Conservation (phyloP, 2,888 invertebrate species). For the Watsonalla cultraria region DNA sequence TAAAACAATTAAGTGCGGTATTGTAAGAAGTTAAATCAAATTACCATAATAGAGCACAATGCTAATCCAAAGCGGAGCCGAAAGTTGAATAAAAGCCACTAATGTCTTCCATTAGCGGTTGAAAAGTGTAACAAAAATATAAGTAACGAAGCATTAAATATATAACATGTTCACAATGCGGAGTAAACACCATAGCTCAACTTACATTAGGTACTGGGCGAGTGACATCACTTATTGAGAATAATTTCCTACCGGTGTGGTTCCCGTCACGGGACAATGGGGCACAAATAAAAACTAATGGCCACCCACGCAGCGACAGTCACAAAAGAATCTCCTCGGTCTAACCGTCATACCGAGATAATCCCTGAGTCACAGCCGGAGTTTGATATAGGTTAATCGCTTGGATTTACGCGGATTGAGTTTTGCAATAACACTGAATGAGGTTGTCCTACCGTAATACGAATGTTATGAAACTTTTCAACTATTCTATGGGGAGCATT, state of each 20-base stretch:
- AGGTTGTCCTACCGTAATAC: slow-evolving; percentile 38
- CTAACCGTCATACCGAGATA: slow-evolving; percentile 47
- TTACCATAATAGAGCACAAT: background rate
- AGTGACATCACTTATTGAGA: slow-evolving; percentile 49
- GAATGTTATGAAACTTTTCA: slow-evolving; percentile 40
- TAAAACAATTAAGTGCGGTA: background rate
- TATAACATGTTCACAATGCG: slow-evolving; percentile 32
- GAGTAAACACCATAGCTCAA: slow-evolving; percentile 31
- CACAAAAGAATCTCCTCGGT: slow-evolving; percentile 47
- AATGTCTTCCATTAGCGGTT: slow-evolving; percentile 37
- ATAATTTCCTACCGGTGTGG: slow-evolving; percentile 52
- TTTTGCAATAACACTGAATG: slow-evolving; percentile 52
- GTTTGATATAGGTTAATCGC: slow-evolving; percentile 56
- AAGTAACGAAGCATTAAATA: slow-evolving; percentile 10
- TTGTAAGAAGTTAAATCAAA: background rate
- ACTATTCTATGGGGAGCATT: slow-evolving; percentile 21
- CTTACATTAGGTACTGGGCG: slow-evolving; percentile 34
- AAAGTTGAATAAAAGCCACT: slow-evolving; percentile 24
- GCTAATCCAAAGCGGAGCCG: slow-evolving; percentile 5
- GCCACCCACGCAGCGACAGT: slow-evolving; percentile 30
- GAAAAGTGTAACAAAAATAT: slow-evolving; percentile 27
- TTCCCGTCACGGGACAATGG: slow-evolving; percentile 48
- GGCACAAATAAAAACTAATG: slow-evolving; percentile 65
- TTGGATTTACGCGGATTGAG: slow-evolving; percentile 47
- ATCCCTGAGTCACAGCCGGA: slow-evolving; percentile 30